Percentiles rank a stretch among this genome's conserved stretches.
phyloP scores from a whole-genome alignment of 2,113 vertebrate species.

The Upupa epops region DNA sequence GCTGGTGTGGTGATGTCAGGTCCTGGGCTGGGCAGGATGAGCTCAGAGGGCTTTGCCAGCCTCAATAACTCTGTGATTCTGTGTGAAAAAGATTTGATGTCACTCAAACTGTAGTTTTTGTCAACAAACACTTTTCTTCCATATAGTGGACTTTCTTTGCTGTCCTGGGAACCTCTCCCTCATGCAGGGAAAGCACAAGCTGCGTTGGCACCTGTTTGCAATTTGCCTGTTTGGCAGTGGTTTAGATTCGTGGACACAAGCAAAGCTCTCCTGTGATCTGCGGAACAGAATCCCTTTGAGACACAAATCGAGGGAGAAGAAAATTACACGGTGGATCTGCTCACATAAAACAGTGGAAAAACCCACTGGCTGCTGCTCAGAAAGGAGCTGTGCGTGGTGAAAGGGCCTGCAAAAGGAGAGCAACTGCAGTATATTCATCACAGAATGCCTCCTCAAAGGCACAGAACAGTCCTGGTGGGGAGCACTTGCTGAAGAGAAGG shows the following conservation, averaged over 20 bases:
- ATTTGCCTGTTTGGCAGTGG: not conserved
- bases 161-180: not conserved
- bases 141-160: not conserved
- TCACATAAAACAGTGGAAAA: not conserved
- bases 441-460: not conserved
- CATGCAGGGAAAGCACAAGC: not conserved
- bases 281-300: not conserved
- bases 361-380: not conserved
- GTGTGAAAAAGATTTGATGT: not conserved
- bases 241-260: not conserved
- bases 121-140: not conserved
- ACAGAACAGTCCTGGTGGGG: not conserved
- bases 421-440: not conserved
- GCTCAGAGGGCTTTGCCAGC: too few relatives aligned
- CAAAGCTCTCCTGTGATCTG: not conserved
- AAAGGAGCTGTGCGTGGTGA: not conserved
- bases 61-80: too few relatives aligned
- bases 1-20: too few relatives aligned
- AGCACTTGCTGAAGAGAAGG: not conserved
- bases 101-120: not conserved
- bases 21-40: too few relatives aligned
- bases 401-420: not conserved
- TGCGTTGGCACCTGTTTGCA: not conserved
- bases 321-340: not conserved
- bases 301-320: not conserved